Base-by-base conservation (phyloP, 1,140 invertebrate genomes). In the Acromyrmex echinatior region DNA sequence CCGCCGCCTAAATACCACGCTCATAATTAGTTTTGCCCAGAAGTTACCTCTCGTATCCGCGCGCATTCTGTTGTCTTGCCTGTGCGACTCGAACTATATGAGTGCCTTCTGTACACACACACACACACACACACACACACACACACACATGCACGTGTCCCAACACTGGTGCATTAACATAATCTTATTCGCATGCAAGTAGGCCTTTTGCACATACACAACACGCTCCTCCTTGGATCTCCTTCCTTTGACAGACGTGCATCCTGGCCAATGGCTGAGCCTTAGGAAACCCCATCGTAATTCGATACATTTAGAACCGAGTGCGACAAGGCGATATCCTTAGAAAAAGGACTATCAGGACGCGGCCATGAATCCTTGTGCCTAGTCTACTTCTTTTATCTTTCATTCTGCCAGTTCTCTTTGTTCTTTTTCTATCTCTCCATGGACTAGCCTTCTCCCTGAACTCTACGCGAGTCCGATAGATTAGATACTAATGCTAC, bases 11-110 rank as follows among this genome's bases (percentile, higher is more conserved):
- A 93, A 93, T 92, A 91, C 87, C 87, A 87, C 74, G 81, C 60
- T 85, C 65, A 87, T 93, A 93, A 93, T 93, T 93, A 93, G 92
- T 93, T 93, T 93, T 88, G 87, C 70, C 65, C 78, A 92, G 89
- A 89, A 93, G 86, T 93, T 93, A 93, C 14, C 39, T 7, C 63
- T 65, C 68, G 25, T 71, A 81, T 66, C 68, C 81, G 56, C 81
- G 71, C 53, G 16, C 16, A 10, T 39, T 21, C 51, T 21, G 28
- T 62, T 62, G 53, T 49, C 45, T 70, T 18, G 18, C 31, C 14
- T 84, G 51, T 84, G 80, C 65, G 70, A 87, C 60, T 79, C 73
- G 39, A 35, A 56, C 18, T 45, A 60, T 49, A 56, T 35, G 76
- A 58, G 56, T 74, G 39, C 62, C 18, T 53, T 28, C 45, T 4